Evolutionary conservation across 2,888 invertebrate species (phyloP), one percentile per base, ranked within the genome.

Genomic region (Dolichopus griseipennis): DNA sequence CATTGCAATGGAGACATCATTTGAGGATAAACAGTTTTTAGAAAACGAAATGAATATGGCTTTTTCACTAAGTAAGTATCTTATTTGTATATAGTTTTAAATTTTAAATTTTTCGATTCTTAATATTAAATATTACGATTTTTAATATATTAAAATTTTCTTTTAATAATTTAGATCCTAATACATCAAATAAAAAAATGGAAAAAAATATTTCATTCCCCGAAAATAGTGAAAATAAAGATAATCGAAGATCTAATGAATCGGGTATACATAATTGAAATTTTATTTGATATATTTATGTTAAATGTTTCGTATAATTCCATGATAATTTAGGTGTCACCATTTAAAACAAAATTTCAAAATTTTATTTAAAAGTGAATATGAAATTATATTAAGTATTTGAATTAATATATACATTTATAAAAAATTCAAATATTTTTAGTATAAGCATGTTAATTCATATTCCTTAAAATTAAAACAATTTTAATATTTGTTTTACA

Each of bases 1-100:
- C 41, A 81, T 87, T 67, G 73, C 73, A 10, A 85, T 86, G 85
- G 86, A 85, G 72, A 83, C 73, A 5, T 27, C 64, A 63, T 52
- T 52, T n/a, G 75, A 76, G 65, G 76, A 76, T 34, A 73, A 76
- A 41, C 64, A 64, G 3, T 72, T 75, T 63, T 73, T 75, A 52
- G 78, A 78, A 41, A 76, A 79, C 66, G 78, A 78, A 71, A 70
- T 76, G 52, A 79, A 80, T 68, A 77, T 77, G 69, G 72, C 75
- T 69, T 73, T 76, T 69, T 71, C 74, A 73, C 72, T 74, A 72
- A 80, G 79, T 80, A 74, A 79, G 80, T 78, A 7, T 64, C n/a
- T n/a, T 34, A 18, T 34, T 34, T 64, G 33, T 15, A 33, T 12
- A 22, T 27, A 1, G 8, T 61, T 61, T 61, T 3, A n/a, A n/a